phyloP scores from a whole-genome alignment of 2,888 invertebrate genomes.

The Drosophila diplacantha region DNA sequence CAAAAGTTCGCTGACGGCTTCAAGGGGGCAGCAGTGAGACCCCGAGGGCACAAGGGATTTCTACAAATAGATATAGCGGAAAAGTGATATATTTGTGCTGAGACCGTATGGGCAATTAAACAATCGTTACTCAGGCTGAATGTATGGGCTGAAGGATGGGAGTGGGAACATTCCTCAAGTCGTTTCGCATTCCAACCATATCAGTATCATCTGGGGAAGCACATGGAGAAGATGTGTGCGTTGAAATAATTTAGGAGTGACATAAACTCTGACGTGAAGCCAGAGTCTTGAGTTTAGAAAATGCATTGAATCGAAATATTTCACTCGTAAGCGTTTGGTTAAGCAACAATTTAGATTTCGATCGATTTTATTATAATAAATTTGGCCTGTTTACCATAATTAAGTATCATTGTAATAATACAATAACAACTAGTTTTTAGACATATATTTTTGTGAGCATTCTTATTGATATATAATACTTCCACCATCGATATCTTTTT shows the following conservation, averaged over 20 bases:
- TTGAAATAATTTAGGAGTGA: slow-evolving; percentile 1
- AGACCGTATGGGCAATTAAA: slow-evolving; percentile 55
- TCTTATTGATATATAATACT: not conserved
- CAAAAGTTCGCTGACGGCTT: slow-evolving; percentile 42
- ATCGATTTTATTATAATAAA: too few relatives aligned
- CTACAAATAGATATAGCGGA: slow-evolving; percentile 22
- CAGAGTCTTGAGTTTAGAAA: not conserved
- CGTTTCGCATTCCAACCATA: slow-evolving; percentile 21
- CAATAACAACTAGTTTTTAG: not conserved
- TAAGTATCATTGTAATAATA: not conserved
- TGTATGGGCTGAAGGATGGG: slow-evolving; percentile 12
- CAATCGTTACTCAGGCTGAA: slow-evolving; percentile 29
- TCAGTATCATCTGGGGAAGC: slow-evolving; percentile 7
- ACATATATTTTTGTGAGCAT: not conserved
- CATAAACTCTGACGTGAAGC: not conserved
- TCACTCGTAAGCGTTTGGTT: not conserved
- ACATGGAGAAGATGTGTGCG: slow-evolving; percentile 1
- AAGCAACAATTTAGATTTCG: not conserved
- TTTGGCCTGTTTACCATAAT: too few relatives aligned
- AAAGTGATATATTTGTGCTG: slow-evolving; percentile 34
- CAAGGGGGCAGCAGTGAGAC: not conserved
- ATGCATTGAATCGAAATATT: not conserved
- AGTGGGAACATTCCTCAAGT: slow-evolving; percentile 9
- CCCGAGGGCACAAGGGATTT: slow-evolving; percentile 14
- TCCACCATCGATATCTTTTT: not conserved